These are phyloP conservation scores for Plebejus argus DNA, from an alignment of 2,888 invertebrate genomes.

Conservation along the genomic window DNA sequence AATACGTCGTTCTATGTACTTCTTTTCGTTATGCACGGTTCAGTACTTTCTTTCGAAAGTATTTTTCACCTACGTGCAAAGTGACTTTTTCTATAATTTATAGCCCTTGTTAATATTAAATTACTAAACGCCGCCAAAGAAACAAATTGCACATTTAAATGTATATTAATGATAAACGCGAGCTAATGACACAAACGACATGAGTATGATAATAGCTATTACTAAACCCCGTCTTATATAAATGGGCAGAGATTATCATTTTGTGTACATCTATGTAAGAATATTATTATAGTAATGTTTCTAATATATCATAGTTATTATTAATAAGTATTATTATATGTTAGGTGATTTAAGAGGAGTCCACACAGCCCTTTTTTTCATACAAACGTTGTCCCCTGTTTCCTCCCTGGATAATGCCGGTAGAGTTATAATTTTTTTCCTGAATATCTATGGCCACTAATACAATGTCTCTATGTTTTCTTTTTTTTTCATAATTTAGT, in stretches of 20 bases:
- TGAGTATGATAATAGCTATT: conserved; percentile 29
- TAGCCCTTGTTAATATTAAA: background rate
- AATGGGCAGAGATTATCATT: conserved; percentile 30
- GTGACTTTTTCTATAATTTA: too few relatives aligned
- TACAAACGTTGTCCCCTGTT: too few relatives aligned
- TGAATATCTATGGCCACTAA: too few relatives aligned
- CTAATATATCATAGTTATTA: conserved; percentile 5
- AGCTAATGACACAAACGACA: background rate
- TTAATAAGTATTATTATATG: background rate
- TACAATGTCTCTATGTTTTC: too few relatives aligned
- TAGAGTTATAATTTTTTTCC: too few relatives aligned
- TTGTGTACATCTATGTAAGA: conserved; percentile 11
- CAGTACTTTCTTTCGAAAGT: too few relatives aligned
- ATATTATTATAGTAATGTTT: background rate
- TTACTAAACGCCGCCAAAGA: background rate
- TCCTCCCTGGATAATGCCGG: too few relatives aligned
- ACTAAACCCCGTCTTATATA: conserved; percentile 16
- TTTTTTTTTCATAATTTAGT: too few relatives aligned
- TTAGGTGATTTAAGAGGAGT: background rate
- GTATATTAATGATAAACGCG: conserved; percentile 8
- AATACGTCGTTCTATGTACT: too few relatives aligned
- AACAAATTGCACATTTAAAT: background rate
- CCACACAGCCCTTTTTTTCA: too few relatives aligned
- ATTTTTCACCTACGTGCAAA: too few relatives aligned
- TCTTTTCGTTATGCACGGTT: too few relatives aligned